These are phyloP conservation scores for Pangasianodon gigas DNA, from an alignment of 2,113 vertebrate genomes.

Conservation along the genomic window DNA sequence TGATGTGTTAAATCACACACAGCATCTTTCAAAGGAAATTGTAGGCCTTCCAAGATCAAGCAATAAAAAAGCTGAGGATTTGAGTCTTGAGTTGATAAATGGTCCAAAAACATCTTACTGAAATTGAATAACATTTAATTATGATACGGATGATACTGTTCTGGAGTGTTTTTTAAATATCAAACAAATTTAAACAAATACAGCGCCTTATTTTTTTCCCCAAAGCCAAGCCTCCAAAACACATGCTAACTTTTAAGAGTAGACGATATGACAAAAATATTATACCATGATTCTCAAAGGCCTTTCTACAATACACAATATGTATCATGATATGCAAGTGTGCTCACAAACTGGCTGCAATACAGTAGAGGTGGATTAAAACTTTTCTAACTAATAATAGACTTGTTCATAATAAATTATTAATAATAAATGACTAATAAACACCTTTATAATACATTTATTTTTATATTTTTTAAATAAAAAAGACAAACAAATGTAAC, in stretches of 20 bases:
- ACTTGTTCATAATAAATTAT: not conserved
- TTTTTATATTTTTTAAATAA: too few species aligned
- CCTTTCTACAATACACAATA: not conserved
- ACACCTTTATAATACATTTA: not conserved
- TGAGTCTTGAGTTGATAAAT: not conserved
- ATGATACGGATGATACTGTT: not conserved
- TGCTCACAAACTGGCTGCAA: too few species aligned
- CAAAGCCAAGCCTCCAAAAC: not conserved
- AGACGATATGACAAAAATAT: not conserved
- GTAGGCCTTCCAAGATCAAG: not conserved
- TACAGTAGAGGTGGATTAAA: not conserved
- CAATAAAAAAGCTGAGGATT: not conserved
- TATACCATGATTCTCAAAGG: not conserved
- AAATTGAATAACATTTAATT: not conserved
- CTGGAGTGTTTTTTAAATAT: not conserved
- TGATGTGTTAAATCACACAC: conserved; percentile 16
- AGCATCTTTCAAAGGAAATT: not conserved
- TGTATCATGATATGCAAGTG: not conserved
- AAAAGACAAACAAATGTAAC: too few species aligned
- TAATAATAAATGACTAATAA: too few species aligned
- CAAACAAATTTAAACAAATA: not conserved
- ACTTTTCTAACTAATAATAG: not conserved
- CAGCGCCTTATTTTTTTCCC: not conserved
- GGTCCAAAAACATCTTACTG: not conserved
- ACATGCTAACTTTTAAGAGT: not conserved